Evolutionary conservation across 2,797 vertebrate genomes (phyloP).

Genomic region (Sebastes wilsoni): DNA sequence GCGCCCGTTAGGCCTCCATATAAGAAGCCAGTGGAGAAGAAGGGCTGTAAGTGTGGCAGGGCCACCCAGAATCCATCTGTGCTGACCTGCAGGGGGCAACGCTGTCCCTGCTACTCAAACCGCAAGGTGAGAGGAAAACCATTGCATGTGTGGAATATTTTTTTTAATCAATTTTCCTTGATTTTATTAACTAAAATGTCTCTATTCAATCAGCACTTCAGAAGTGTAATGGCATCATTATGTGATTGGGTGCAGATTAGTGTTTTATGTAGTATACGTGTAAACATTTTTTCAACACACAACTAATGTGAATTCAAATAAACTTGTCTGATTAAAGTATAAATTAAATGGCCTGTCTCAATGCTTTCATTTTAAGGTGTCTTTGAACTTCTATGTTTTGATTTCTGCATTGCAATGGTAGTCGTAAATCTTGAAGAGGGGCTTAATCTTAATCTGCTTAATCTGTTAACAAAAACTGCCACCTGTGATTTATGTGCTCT

Average conservation of each 20-base stretch:
- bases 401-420: neutral
- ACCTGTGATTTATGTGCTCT: neutral
- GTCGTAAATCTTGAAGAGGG: neutral
- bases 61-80: constrained; percentile 99
- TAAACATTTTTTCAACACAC: neutral
- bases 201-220: neutral
- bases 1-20: constrained; percentile 95
- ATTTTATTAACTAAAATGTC: neutral
- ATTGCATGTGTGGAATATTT: neutral
- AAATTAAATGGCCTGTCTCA: neutral
- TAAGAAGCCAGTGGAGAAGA: constrained; percentile 98
- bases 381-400: neutral
- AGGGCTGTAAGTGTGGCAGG: constrained; percentile 99
- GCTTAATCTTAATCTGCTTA: too few species aligned
- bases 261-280: neutral
- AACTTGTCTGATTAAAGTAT: too few species aligned
- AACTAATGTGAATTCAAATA: neutral
- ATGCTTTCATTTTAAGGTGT: neutral
- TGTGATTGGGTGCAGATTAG: neutral
- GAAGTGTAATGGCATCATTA: neutral
- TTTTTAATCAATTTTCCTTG: neutral
- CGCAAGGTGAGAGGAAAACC: constrained; percentile 84
- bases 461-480: neutral
- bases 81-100: constrained; percentile 98
- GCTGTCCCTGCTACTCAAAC: constrained; percentile 99